Conservation (phyloP, 2,113 vertebrate genomes). For the Notothenia rossii region DNA sequence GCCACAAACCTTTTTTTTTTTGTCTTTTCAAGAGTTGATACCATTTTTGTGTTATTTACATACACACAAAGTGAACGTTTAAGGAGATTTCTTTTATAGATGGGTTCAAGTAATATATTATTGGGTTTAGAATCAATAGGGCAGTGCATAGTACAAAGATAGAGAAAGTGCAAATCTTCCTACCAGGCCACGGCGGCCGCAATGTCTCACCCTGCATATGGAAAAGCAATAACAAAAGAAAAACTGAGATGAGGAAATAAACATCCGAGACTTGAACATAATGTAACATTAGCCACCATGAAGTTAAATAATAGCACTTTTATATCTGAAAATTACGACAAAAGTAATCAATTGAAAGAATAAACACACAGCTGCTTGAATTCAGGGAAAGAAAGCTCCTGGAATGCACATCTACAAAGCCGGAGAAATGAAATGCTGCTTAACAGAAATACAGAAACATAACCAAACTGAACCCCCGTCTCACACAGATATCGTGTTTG, state of each 20-base stretch:
- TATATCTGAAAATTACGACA: slow-evolving; percentile 86
- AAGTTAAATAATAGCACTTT: slow-evolving; percentile 93
- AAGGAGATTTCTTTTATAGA: slow-evolving; percentile 89
- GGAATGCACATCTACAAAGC: slow-evolving; percentile 99
- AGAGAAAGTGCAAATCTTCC: slow-evolving; percentile 99
- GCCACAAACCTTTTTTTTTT: slow-evolving; percentile 82
- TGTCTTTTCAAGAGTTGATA: slow-evolving; percentile 77
- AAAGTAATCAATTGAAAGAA: slow-evolving; percentile 62
- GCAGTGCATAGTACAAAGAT: slow-evolving; percentile 99
- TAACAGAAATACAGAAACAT: slow-evolving; percentile 62
- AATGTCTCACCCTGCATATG: slow-evolving; percentile 89
- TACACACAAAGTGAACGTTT: slow-evolving; percentile 92
- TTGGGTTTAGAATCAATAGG: slow-evolving; percentile 99
- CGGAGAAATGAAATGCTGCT: slow-evolving; percentile 51
- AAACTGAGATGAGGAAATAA: slow-evolving; percentile 79
- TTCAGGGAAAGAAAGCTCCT: slow-evolving; percentile 90
- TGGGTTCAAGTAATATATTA: slow-evolving; percentile 98
- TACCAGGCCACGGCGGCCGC: slow-evolving; percentile 88
- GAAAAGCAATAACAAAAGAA: slow-evolving; percentile 69
- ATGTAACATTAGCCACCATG: slow-evolving; percentile 86
- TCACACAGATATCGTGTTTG: slow-evolving; percentile 23
- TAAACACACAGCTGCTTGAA: slow-evolving; percentile 63
- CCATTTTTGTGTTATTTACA: slow-evolving; percentile 93
- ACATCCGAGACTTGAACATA: slow-evolving; percentile 82
- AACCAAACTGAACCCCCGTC: slow-evolving; percentile 11